A percentile compares a stretch with the other conserved stretches of the same genome.
Evolutionary conservation across 2,113 vertebrate genomes (phyloP).

Genomic region (Limanda limanda): DNA sequence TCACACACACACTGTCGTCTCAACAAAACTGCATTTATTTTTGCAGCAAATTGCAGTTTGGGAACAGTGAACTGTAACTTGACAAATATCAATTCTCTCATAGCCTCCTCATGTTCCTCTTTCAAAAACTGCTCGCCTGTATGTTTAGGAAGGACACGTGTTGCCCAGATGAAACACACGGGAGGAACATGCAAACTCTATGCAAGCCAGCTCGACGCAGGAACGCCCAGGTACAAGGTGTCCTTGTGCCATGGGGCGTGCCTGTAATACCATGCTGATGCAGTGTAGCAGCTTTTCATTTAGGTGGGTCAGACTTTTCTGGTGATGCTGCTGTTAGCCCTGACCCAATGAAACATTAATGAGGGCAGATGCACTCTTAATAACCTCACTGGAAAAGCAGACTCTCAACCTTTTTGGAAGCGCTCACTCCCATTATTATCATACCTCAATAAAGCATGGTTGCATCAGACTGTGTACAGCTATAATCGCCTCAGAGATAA

Average conservation of each 20-base stretch:
- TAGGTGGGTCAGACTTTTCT: background rate
- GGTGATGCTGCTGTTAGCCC: background rate
- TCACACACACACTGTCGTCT: too few species aligned
- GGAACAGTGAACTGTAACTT: too few species aligned
- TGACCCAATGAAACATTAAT: slow-evolving; percentile 37
- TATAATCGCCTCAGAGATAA: slow-evolving; percentile 57
- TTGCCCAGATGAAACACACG: background rate
- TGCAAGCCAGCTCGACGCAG: background rate
- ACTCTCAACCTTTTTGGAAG: slow-evolving; percentile 37
- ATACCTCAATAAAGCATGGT: slow-evolving; percentile 27
- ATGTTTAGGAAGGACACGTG: background rate
- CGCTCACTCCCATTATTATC: slow-evolving; percentile 21
- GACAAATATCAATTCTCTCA: too few species aligned
- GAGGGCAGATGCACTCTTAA: slow-evolving; percentile 54
- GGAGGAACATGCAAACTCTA: slow-evolving; percentile 23
- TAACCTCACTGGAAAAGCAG: slow-evolving; percentile 43
- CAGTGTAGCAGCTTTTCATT: slow-evolving; percentile 13
- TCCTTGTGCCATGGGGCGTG: background rate
- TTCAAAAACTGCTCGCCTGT: background rate
- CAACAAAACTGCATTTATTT: too few species aligned
- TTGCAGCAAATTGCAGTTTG: too few species aligned
- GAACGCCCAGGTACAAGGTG: background rate
- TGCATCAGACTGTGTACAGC: slow-evolving; percentile 52
- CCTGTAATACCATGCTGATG: background rate
- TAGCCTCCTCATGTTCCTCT: too few species aligned